A percentile compares a stretch with the other conserved stretches of the same genome.
Evolutionary conservation across 2,888 invertebrate species (phyloP).

Genomic region (Nematopogon swammerdamellus): DNA sequence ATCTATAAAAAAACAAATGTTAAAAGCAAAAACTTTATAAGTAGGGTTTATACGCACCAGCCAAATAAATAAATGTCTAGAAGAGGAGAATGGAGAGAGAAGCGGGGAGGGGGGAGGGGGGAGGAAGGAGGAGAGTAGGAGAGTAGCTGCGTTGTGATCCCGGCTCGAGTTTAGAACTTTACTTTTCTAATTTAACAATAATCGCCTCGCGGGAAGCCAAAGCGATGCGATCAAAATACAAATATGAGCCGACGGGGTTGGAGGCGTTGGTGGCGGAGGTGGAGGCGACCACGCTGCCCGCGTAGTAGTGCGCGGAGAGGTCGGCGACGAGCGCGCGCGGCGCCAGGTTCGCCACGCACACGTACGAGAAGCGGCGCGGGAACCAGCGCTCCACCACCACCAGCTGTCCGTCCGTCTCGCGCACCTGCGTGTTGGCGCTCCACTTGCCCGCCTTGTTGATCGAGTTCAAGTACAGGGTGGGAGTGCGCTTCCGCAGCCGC

Average conservation of each 20-base stretch:
- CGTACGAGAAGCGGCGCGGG: slow-evolving; percentile 73
- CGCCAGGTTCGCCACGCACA: slow-evolving; percentile 73
- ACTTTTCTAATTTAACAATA: slow-evolving; percentile 43
- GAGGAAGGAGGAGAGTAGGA: no score
- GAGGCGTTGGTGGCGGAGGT: slow-evolving; percentile 38
- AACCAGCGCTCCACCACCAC: slow-evolving; percentile 74
- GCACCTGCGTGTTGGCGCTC: slow-evolving; percentile 65
- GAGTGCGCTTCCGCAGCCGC: slow-evolving; percentile 57
- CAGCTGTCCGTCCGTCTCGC: slow-evolving; percentile 61
- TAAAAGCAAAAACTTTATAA: neutral
- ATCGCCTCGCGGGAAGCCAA: slow-evolving; percentile 42
- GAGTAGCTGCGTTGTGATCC: no score
- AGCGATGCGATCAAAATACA: slow-evolving; percentile 41
- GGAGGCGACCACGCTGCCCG: slow-evolving; percentile 55
- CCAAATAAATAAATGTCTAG: no score
- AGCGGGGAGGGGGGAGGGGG: no score
- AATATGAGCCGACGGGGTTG: slow-evolving; percentile 30
- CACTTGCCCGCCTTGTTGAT: slow-evolving; percentile 63
- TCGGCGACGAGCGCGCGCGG: slow-evolving; percentile 59
- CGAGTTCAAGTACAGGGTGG: slow-evolving; percentile 71
- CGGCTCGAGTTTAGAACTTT: slow-evolving; percentile 10
- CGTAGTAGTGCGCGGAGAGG: slow-evolving; percentile 72
- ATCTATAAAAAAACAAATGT: neutral
- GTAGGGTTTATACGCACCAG: no score
- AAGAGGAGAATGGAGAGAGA: no score